Base-by-base conservation (phyloP, 2,113 vertebrate species). In the Athene cunicularia region DNA sequence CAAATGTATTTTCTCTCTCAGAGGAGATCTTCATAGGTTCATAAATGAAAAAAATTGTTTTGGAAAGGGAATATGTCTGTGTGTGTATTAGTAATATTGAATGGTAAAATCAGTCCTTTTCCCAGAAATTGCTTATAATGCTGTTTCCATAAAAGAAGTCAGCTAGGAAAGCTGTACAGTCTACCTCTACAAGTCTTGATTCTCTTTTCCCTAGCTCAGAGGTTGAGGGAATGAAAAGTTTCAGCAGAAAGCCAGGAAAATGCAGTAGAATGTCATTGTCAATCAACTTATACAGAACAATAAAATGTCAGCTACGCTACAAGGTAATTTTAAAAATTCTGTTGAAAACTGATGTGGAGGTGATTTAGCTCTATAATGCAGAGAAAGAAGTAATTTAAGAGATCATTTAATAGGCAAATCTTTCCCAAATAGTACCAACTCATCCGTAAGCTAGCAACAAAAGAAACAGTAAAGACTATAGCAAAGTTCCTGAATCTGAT, bases 241-340 rank as follows among this genome's bases (percentile, higher is more conserved):
- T 66, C 49, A 82, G 67, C 71, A 93, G 82, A 67, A 88, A 96
- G 58, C 30, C 83, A 87, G 90, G 43, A 68, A 90, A 92, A 75
- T 22, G 19, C 37, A 49, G 64, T 60, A 71, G 77, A 93, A 93
- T 88, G 59, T 85, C 62, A 94, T 64, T 94, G 85, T 96, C 83
- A 86, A 73, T 95, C 89, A 76, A 58, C 80, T 90, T 88, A 72
- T 59, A 91, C 11, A 67, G 70, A 94, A 95, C 32, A 71, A 81
- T 87, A 59, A 75, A 67, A 59, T 80, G 72, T 95, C 68, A 62
- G 39, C 59, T 59, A 90, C 66, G 35, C 28, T 53, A 88, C 56
- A 76, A 52, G 30, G 21, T 64, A 88, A 60, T 85, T 72, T 50
- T 32, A 37, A 90, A 66, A 86, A 41, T 56, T 72, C 47, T 67